phyloP scores from a whole-genome alignment of 2,888 invertebrate genomes.

The Drosophila atripex region DNA sequence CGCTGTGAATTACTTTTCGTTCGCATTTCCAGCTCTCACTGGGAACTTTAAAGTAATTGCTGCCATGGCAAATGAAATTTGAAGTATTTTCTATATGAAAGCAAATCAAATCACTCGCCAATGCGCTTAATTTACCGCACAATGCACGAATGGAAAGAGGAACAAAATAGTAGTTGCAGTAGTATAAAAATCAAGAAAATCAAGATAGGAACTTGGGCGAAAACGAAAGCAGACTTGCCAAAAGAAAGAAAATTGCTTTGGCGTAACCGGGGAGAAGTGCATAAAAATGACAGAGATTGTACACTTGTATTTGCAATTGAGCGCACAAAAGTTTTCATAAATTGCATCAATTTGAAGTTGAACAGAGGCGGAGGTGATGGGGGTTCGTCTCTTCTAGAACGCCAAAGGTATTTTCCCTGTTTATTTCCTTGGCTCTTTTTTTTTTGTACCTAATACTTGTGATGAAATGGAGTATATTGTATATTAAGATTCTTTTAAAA shows the following conservation, averaged over 20 bases:
- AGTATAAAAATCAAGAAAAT: conserved; percentile 28
- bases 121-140: conserved; percentile 73
- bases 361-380: conserved; percentile 2
- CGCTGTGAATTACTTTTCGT: conserved; percentile 62
- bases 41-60: conserved; percentile 62
- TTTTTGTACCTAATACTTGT: conserved; percentile 5
- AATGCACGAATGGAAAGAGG: conserved; percentile 54
- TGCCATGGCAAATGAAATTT: conserved; percentile 58
- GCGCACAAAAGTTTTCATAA: conserved; percentile 78
- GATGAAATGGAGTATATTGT: not conserved
- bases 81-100: conserved; percentile 50
- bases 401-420: conserved; percentile 64
- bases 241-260: conserved; percentile 68
- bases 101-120: conserved; percentile 68
- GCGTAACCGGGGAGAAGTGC: conserved; percentile 61
- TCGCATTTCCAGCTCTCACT: conserved; percentile 24
- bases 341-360: conserved; percentile 74
- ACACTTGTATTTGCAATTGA: conserved; percentile 69
- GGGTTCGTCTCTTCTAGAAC: conserved; percentile 44
- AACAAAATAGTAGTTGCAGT: conserved; percentile 9
- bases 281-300: conserved; percentile 73
- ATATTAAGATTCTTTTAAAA: not conserved
- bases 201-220: conserved; percentile 47
- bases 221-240: conserved; percentile 51
- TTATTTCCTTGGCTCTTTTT: conserved; percentile 34